phyloP scores from a whole-genome alignment of 92 coral and sea anemone species.

The Phenganax stokvisi region DNA sequence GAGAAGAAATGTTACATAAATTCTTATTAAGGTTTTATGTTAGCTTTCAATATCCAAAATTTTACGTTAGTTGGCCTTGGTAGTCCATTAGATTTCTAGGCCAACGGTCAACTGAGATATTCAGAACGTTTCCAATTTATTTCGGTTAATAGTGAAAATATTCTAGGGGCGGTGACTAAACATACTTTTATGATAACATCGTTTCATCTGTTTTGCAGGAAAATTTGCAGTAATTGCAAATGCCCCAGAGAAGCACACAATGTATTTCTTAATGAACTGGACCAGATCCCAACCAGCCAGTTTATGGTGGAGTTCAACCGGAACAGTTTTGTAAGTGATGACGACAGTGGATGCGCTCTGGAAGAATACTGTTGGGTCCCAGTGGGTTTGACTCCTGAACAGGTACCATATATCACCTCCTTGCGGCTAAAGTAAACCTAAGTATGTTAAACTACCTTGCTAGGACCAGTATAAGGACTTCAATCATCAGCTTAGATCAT shows the following conservation, averaged over 20 bases:
- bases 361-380: conserved; percentile 99
- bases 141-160: no score
- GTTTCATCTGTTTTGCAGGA: conserved; percentile 53
- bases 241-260: conserved; percentile 97
- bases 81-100: no score
- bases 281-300: conserved; percentile 58
- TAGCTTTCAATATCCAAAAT: no score
- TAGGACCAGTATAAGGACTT: no score
- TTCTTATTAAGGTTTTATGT: no score
- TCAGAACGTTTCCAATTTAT: no score
- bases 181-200: not conserved
- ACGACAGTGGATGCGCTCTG: conserved; percentile 86
- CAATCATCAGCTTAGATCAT: no score
- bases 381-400: conserved; percentile 86
- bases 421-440: no score
- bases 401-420: conserved; percentile 48
- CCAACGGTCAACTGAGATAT: no score
- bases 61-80: no score
- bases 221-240: conserved; percentile 94
- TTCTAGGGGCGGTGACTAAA: no score
- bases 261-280: conserved; percentile 75
- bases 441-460: no score
- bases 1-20: not conserved
- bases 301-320: conserved; percentile 82
- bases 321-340: conserved; percentile 80